These are phyloP conservation scores for Steatornis caripensis DNA, from an alignment of 2,113 vertebrate genomes.

Conservation along the genomic window DNA sequence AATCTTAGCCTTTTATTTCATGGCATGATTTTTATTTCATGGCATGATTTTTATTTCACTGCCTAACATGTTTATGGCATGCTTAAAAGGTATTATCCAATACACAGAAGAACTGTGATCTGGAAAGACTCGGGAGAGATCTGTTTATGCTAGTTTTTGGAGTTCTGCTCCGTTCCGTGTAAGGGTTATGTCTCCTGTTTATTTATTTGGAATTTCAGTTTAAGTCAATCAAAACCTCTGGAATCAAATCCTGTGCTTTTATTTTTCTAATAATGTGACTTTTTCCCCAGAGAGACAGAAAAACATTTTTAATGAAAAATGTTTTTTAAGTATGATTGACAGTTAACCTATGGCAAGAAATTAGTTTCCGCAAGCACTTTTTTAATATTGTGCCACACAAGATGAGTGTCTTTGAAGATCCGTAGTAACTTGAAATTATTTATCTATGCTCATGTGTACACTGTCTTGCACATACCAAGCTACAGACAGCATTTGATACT, in stretches of 20 bases:
- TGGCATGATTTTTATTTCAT: neutral
- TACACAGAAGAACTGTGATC: neutral
- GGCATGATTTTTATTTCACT: neutral
- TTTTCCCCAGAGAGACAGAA: neutral
- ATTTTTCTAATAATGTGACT: neutral
- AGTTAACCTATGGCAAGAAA: constrained; percentile 34
- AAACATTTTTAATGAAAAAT: constrained; percentile 6
- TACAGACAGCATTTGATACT: neutral
- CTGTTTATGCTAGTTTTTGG: neutral
- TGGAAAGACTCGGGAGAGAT: neutral
- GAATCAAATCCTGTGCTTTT: neutral
- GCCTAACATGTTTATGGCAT: neutral
- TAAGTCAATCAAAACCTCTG: neutral
- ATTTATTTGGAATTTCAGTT: constrained; percentile 6
- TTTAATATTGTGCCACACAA: neutral
- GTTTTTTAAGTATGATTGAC: constrained; percentile 6
- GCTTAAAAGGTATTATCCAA: neutral
- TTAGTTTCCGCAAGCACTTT: neutral
- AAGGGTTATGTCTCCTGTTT: neutral
- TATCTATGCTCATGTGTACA: neutral
- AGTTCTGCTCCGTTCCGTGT: neutral
- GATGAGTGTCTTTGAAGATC: constrained; percentile 18
- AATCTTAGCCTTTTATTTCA: neutral
- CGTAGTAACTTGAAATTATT: neutral
- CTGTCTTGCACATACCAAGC: neutral